phyloP scores from a whole-genome alignment of 2,797 vertebrate species.

The Syndactyla subalaris region DNA sequence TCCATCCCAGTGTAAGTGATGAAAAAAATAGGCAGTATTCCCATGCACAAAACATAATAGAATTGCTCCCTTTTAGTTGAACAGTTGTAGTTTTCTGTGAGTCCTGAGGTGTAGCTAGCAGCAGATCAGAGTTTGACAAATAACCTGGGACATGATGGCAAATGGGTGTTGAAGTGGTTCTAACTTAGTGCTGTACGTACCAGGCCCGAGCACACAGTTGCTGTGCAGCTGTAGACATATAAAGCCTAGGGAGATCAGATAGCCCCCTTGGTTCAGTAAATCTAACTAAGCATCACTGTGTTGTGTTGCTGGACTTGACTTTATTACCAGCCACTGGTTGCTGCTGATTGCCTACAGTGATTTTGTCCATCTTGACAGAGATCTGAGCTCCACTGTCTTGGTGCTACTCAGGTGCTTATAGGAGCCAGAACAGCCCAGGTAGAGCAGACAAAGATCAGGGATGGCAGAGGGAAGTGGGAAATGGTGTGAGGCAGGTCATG shows the following conservation, averaged over 20 bases:
- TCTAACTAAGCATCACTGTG: not conserved
- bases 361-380: not conserved
- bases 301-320: not conserved
- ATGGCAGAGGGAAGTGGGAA: not conserved
- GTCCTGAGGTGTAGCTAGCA: not conserved
- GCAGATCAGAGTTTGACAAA: not conserved
- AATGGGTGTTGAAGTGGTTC: not conserved
- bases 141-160: not conserved
- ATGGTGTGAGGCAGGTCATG: not conserved
- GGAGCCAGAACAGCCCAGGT: not conserved
- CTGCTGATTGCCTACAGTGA: not conserved
- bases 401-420: not conserved
- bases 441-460: not conserved
- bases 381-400: not conserved
- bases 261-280: not conserved
- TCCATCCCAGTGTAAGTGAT: not conserved
- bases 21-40: not conserved
- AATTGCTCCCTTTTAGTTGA: not conserved
- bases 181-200: not conserved
- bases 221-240: not conserved
- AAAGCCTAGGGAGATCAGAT: not conserved
- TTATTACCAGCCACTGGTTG: not conserved
- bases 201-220: not conserved
- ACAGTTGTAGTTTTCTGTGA: not conserved
- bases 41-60: not conserved